Evolutionary conservation across 2,113 vertebrate species (phyloP).

Genomic region (Pseudorectes ferrugineus): DNA sequence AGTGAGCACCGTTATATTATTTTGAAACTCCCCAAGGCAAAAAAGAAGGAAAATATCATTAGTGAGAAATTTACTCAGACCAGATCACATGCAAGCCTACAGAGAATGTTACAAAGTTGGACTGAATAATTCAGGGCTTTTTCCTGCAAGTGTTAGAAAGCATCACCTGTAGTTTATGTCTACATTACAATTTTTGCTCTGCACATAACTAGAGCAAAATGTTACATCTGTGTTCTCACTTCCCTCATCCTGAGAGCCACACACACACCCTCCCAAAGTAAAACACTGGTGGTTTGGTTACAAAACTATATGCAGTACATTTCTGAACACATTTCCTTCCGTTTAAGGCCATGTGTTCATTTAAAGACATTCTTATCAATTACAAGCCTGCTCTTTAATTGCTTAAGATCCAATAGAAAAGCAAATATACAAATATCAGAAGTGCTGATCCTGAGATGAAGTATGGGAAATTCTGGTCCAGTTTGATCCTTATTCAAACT

Average conservation of each 20-base stretch:
- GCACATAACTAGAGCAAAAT: background rate
- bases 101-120: background rate
- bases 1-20: slow-evolving; percentile 39
- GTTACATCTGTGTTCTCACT: background rate
- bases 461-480: slow-evolving; percentile 41
- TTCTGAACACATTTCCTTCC: slow-evolving; percentile 34
- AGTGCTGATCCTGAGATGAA: slow-evolving; percentile 79
- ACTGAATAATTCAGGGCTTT: background rate
- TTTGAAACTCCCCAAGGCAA: background rate
- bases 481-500: slow-evolving; percentile 80
- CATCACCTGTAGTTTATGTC: background rate
- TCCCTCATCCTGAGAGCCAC: background rate
- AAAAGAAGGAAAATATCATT: background rate
- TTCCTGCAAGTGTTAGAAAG: background rate
- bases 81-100: background rate
- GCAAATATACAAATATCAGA: slow-evolving; percentile 59
- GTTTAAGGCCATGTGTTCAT: background rate
- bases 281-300: slow-evolving; percentile 7
- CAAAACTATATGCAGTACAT: slow-evolving; percentile 8
- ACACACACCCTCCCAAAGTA: background rate
- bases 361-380: slow-evolving; percentile 21
- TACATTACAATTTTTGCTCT: background rate
- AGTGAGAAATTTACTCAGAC: slow-evolving; percentile 21
- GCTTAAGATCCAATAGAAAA: slow-evolving; percentile 67
- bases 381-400: slow-evolving; percentile 35